Evolutionary conservation across 2,888 invertebrate genomes (phyloP).

Genomic region (Apoda limacodes): DNA sequence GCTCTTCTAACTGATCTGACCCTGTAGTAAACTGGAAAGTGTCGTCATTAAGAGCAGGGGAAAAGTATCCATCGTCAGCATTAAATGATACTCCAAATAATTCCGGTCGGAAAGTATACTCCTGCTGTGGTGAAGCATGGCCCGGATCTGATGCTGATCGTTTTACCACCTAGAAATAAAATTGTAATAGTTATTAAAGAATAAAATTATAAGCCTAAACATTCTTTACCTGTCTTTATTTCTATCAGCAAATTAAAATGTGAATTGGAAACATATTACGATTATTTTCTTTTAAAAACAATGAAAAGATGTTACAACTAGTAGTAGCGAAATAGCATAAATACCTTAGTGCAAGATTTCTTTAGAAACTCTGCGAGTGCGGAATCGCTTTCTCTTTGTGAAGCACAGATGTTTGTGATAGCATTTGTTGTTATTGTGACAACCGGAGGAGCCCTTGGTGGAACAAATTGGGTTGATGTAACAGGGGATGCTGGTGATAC

Average conservation of each 20-base stretch:
- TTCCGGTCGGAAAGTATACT: conserved; percentile 71
- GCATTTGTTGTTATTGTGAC: conserved; percentile 44
- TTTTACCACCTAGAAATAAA: conserved; percentile 76
- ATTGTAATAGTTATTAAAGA: too few relatives aligned
- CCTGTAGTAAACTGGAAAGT: conserved; percentile 75
- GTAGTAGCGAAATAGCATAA: too few relatives aligned
- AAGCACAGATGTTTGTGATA: conserved; percentile 30
- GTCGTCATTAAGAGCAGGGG: conserved; percentile 79
- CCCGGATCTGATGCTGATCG: conserved; percentile 81
- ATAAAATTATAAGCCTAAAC: too few relatives aligned
- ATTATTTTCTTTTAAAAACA: too few relatives aligned
- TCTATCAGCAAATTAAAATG: too few relatives aligned
- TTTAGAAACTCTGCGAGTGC: conserved; percentile 84
- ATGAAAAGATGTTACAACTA: too few relatives aligned
- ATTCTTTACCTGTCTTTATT: too few relatives aligned
- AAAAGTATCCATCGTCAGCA: conserved; percentile 73
- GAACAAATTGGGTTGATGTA: conserved; percentile 57
- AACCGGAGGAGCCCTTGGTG: conserved; percentile 54
- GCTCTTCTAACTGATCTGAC: conserved; percentile 74
- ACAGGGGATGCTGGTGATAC: conserved; percentile 54
- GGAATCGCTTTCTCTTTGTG: conserved; percentile 80
- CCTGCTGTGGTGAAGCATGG: conserved; percentile 68
- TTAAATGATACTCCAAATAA: conserved; percentile 74
- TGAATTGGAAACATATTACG: too few relatives aligned
- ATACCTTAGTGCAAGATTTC: conserved; percentile 73